phyloP scores from a whole-genome alignment of 2,888 invertebrate species.

The Eueremaeus valkanovi region DNA sequence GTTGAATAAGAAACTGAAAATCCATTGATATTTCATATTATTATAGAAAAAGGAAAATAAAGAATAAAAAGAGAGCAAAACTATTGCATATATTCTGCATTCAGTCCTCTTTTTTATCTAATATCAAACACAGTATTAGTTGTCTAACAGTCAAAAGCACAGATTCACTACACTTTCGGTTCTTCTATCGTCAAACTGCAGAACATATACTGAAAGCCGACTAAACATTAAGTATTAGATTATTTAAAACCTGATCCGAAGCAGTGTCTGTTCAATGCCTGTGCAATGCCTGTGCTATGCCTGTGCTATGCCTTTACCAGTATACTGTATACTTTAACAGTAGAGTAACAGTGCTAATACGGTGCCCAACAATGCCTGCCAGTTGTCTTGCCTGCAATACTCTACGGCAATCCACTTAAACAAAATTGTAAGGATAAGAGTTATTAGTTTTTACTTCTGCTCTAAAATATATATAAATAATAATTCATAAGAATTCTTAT shows the following conservation, averaged over 20 bases:
- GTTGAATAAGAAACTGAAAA: slow-evolving; percentile 33
- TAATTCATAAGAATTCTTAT: slow-evolving; percentile 7
- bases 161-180: neutral
- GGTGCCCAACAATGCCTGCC: slow-evolving; percentile 19
- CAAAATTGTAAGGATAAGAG: neutral
- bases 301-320: too few species aligned
- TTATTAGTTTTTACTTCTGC: slow-evolving; percentile 27
- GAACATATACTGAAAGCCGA: neutral
- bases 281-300: too few species aligned
- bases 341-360: neutral
- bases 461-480: neutral
- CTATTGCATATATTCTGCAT: neutral
- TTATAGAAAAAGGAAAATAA: neutral
- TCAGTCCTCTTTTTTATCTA: neutral
- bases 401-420: slow-evolving; percentile 6
- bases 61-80: neutral
- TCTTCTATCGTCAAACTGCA: slow-evolving; percentile 10
- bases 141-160: neutral
- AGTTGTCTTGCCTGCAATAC: slow-evolving; percentile 25
- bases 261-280: too few species aligned
- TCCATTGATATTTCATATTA: slow-evolving; percentile 26
- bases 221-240: neutral
- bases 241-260: neutral
- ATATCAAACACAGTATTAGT: neutral
- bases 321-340: neutral